These are phyloP conservation scores for Lophius piscatorius DNA, from an alignment of 2,113 vertebrate genomes.

Conservation along the genomic window DNA sequence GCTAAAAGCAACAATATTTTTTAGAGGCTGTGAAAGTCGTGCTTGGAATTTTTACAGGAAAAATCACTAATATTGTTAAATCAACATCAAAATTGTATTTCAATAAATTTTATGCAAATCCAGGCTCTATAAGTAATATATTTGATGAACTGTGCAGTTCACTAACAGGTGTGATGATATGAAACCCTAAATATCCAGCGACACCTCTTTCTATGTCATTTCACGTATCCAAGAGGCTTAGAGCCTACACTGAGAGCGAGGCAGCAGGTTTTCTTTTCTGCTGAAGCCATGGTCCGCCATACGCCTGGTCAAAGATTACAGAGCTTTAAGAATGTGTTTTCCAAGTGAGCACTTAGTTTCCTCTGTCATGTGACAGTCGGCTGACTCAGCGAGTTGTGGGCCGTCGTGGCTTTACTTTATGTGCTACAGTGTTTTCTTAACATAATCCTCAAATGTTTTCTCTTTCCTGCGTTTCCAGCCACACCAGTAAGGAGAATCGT, in stretches of 20 bases:
- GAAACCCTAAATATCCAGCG: too few relatives aligned
- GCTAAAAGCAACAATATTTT: too few relatives aligned
- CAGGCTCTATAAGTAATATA: too few relatives aligned
- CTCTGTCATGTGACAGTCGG: constrained; percentile 70
- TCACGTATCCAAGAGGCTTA: constrained; percentile 40
- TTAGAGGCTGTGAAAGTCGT: too few relatives aligned
- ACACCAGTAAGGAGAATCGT: neutral
- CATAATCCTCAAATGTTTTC: too few relatives aligned
- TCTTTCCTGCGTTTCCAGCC: neutral
- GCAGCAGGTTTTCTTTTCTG: constrained; percentile 57
- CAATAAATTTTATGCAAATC: too few relatives aligned
- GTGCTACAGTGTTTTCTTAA: neutral
- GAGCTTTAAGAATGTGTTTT: constrained; percentile 50
- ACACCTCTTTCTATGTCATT: too few relatives aligned
- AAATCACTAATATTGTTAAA: too few relatives aligned
- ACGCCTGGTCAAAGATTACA: constrained; percentile 69
- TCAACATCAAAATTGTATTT: too few relatives aligned
- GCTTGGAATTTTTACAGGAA: too few relatives aligned
- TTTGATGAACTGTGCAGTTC: too few relatives aligned
- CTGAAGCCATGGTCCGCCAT: constrained; percentile 49
- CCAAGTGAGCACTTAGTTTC: constrained; percentile 33
- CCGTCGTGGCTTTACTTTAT: neutral
- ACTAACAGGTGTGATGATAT: too few relatives aligned
- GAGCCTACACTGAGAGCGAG: constrained; percentile 47
- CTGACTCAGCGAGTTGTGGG: constrained; percentile 53